Evolutionary conservation across 2,888 invertebrate genomes (phyloP), one percentile per base, ranked within the genome.

Genomic region (Tillus elongatus): DNA sequence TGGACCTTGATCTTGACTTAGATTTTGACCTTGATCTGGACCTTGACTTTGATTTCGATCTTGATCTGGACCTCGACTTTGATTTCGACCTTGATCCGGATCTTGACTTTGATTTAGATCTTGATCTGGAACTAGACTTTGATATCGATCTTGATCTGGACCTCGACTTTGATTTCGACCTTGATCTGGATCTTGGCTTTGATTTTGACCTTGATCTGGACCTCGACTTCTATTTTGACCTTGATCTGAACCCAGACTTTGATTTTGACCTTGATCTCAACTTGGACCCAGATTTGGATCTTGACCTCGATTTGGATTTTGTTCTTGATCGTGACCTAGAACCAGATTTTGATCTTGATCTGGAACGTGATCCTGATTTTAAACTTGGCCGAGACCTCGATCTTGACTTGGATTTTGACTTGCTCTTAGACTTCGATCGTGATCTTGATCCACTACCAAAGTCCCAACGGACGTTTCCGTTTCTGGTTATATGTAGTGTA

Each of bases 401-500:
- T n/a, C n/a, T n/a, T 2, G 69, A 68, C 30, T 66, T 54, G 1
- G 68, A 69, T 2, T 61, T 47, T 0, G 70, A 68, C 15, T 65
- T 56, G 15, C 70, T 66, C 33, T 64, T 39, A 2, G 56, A 52
- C 36, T 53, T 40, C 32, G 51, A 43, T 43, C 53, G 33, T 2
- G 65, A 63, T 43, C 64, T 62, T 0, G 69, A 71, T 44, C 51
- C 40, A 35, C 64, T 64, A 9, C 69, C 70, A 13, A 67, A 64
- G n/a, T n/a, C n/a, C n/a, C n/a, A n/a, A n/a, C n/a, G n/a, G n/a
- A n/a, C n/a, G n/a, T n/a, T n/a, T n/a, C n/a, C n/a, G n/a, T n/a
- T n/a, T n/a, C n/a, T n/a, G n/a, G n/a, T n/a, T n/a, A n/a, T n/a
- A n/a, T n/a, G n/a, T n/a, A n/a, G n/a, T n/a, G n/a, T n/a, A n/a